Percentiles rank a stretch among this genome's conserved stretches.
Evolutionary conservation across 2,797 vertebrate species (phyloP).

Genomic region (Ciconia nigra): DNA sequence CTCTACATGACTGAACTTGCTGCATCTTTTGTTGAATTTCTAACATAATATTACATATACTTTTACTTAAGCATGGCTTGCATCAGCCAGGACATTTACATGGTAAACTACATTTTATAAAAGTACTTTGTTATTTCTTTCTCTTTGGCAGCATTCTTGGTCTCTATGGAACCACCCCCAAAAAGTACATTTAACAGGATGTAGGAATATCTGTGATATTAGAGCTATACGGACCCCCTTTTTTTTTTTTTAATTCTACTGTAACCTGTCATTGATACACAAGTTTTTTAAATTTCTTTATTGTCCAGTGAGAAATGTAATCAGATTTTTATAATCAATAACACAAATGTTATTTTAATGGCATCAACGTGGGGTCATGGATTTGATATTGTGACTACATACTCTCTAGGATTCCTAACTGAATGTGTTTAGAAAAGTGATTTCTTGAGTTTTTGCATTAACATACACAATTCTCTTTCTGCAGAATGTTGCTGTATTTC

Average conservation of each 20-base stretch:
- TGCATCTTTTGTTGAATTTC: not conserved
- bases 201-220: not conserved
- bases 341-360: not conserved
- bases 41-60: not conserved
- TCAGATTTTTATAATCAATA: not conserved
- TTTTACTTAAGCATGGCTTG: not conserved
- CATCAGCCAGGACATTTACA: not conserved
- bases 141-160: not conserved
- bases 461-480: not conserved
- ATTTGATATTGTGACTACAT: not conserved
- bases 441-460: not conserved
- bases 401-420: not conserved
- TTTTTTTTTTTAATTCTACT: not conserved
- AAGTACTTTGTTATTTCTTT: not conserved
- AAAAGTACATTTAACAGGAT: not conserved
- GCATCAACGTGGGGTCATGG: not conserved
- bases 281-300: not conserved
- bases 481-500: not conserved
- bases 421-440: not conserved
- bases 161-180: not conserved
- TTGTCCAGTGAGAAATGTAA: not conserved
- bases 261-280: not conserved
- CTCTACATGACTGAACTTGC: not conserved
- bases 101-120: not conserved
- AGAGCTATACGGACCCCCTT: accelerated